Conservation (phyloP, 1,140 invertebrate genomes). For the Stegodyphus dumicola region DNA sequence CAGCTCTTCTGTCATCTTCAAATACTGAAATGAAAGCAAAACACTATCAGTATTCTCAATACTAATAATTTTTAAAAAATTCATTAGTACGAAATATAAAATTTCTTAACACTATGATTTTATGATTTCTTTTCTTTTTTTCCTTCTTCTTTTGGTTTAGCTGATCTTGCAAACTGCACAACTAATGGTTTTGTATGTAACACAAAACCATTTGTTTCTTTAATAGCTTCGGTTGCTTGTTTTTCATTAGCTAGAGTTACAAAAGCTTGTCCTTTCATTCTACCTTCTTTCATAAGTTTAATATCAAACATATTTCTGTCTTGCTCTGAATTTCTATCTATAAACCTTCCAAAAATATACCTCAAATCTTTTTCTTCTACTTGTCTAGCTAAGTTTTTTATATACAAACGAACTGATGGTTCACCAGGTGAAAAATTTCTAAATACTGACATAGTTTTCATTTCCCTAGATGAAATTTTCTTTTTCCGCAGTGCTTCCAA, state of each 20-base stretch:
- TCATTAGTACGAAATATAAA: no score
- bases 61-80: no score
- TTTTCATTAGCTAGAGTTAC: constrained; percentile 81
- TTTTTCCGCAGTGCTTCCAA: constrained; percentile 76
- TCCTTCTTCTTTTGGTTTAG: constrained; percentile 68
- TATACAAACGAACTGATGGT: constrained; percentile 85
- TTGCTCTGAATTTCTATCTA: constrained; percentile 70
- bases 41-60: not conserved
- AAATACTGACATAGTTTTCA: constrained; percentile 81
- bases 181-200: constrained; percentile 90
- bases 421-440: constrained; percentile 87
- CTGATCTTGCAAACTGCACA: constrained; percentile 85
- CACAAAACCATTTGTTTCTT: constrained; percentile 89
- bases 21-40: not conserved
- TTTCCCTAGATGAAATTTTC: constrained; percentile 73
- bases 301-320: constrained; percentile 79
- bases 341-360: constrained; percentile 81
- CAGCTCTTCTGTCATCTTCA: constrained; percentile 11
- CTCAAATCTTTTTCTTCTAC: constrained; percentile 81
- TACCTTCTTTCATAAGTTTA: constrained; percentile 91
- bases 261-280: constrained; percentile 97
- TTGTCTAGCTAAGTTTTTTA: constrained; percentile 91
- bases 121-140: constrained; percentile 29
- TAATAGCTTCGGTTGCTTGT: constrained; percentile 79
- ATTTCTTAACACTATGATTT: not conserved